Conservation (phyloP, 2,888 invertebrate species). For the Cheilosia variabilis region DNA sequence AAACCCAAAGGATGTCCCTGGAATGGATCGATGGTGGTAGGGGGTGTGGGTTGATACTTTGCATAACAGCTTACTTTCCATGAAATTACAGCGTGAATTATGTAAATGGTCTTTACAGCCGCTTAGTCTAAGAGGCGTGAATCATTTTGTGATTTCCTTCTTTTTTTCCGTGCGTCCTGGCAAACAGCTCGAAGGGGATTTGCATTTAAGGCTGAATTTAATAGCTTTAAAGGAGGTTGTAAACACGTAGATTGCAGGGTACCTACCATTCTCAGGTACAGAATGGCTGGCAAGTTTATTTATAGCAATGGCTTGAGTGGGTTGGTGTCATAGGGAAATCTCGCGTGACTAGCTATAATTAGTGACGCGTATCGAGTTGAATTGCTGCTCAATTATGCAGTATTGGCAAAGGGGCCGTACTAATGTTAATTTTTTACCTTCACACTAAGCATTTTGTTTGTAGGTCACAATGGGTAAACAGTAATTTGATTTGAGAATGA, state of each 20-base stretch:
- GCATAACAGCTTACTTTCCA: conserved; percentile 65
- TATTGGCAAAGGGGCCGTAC: neutral
- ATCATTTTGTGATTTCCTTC: conserved; percentile 11
- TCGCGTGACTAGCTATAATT: neutral
- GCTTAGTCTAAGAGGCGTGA: conserved; percentile 59
- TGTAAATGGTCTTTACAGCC: conserved; percentile 63
- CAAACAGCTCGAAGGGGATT: conserved; percentile 3
- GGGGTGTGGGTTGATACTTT: conserved; percentile 19
- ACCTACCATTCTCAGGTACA: neutral
- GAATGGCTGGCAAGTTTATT: neutral
- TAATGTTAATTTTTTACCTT: no score
- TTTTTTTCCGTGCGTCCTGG: neutral
- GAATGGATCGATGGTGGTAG: conserved; percentile 32
- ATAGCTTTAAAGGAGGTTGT: conserved; percentile 59
- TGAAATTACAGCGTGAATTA: conserved; percentile 66
- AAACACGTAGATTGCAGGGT: conserved; percentile 47
- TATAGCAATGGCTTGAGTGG: no score
- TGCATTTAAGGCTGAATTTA: conserved; percentile 38
- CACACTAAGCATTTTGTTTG: no score
- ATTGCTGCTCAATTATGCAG: neutral
- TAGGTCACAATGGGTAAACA: no score
- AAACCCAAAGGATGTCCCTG: conserved; percentile 6
- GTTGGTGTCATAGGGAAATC: no score
- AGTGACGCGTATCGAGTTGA: neutral
- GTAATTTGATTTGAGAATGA: no score